These are phyloP conservation scores for Plusia festucae DNA, from an alignment of 2,888 invertebrate genomes.

Conservation along the genomic window DNA sequence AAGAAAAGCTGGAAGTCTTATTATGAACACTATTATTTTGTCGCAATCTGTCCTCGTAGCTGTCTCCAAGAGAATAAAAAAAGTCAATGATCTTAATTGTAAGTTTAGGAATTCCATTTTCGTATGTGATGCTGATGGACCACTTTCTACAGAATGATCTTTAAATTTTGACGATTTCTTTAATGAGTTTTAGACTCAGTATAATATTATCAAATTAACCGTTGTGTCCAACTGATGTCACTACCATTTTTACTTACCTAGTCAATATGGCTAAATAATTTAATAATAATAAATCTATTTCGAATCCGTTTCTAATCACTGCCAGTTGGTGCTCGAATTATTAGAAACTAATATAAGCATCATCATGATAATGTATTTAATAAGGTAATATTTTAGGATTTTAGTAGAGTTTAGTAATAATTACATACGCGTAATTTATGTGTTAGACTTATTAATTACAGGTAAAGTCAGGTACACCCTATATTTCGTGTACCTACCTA, in stretches of 20 bases:
- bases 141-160: too few species aligned
- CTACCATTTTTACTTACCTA: conserved; percentile 35
- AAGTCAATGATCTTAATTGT: neutral
- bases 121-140: neutral
- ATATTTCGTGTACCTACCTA: neutral
- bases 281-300: conserved; percentile 13
- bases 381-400: conserved; percentile 15
- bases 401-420: conserved; percentile 28
- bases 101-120: neutral
- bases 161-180: too few species aligned
- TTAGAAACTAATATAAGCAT: conserved; percentile 13
- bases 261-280: conserved; percentile 46
- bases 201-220: neutral
- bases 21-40: neutral
- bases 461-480: neutral
- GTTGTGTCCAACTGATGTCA: conserved; percentile 17
- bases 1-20: neutral
- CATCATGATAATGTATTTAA: conserved; percentile 28
- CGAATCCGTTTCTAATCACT: conserved; percentile 15
- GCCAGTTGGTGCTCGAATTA: conserved; percentile 25
- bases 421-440: conserved; percentile 15
- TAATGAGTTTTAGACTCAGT: too few species aligned
- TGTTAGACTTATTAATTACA: conserved; percentile 21
- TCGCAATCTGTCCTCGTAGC: neutral
- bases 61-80: neutral